Evolutionary conservation across 1,140 invertebrate species (phyloP), one percentile per base, ranked within the genome.

Genomic region (Pectinophora gossypiella): DNA sequence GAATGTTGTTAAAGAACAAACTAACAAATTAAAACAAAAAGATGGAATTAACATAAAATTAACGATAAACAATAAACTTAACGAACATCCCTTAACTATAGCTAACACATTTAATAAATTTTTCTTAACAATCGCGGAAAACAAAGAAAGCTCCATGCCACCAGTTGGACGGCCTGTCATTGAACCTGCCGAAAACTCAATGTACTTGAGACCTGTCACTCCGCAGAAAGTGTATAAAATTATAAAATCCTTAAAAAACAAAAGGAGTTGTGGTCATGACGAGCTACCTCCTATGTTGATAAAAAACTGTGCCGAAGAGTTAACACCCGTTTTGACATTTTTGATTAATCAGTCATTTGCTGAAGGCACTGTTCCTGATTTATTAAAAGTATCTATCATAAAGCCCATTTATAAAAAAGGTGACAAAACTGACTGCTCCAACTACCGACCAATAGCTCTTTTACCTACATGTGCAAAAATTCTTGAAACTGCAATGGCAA

Each of bases 401-500:
- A 46, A 46, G 27, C 45, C 45, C 5, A n/a, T 48, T 16, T 13
- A 27, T 27, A 48, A 48, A 48, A 48, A 48, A 18, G 45, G 45
- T n/a, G 19, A 48, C 3, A 19, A 23, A 23, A 48, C 22, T 16
- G 4, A 27, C 5, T 32, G 21, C 16, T 23, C 4, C 15, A 48
- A 48, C 18, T 48, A 48, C 45, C 45, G 45, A 1, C 45, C 45
- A 7, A 32, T 48, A 18, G 45, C 45, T 2, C 19, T 32, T 48
- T 19, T 20, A 15, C 21, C 45, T 22, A 48, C 45, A 1, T 48
- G 22, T 19, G 13, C 45, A n/a, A 48, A 48, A 48, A 18, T 32
- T 48, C 27, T 27, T 48, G 45, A 48, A 48, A 23, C 21, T 48
- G 45, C 45, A 27, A 48, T 48, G 45, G 22, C 45, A 1, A 48